Percentiles rank a stretch among this genome's conserved stretches.
phyloP scores from a whole-genome alignment of 2,113 vertebrate genomes.

The Pionites leucogaster region DNA sequence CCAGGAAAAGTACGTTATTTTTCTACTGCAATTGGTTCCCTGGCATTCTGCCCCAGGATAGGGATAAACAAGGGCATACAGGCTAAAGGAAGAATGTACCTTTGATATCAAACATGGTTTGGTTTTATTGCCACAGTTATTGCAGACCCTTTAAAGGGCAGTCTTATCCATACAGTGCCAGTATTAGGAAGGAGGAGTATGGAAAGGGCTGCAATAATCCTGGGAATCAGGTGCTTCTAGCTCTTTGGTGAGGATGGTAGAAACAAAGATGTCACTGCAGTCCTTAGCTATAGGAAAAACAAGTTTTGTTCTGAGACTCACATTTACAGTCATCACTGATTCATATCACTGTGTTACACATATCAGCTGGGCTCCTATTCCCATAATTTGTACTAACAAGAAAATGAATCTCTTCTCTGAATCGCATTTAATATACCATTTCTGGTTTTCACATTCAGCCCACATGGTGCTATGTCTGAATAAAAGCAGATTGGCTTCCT shows the following conservation, averaged over 20 bases:
- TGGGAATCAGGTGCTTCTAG: background rate
- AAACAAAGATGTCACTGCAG: background rate
- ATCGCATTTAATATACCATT: background rate
- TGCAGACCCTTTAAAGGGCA: background rate
- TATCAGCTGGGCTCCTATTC: background rate
- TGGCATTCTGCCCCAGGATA: background rate
- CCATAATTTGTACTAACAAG: constrained; percentile 25
- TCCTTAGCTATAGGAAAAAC: background rate
- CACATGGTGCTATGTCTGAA: constrained; percentile 39
- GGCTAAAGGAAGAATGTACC: background rate
- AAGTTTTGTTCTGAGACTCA: background rate
- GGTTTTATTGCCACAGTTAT: background rate
- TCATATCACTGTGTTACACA: background rate
- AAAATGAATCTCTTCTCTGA: constrained; percentile 6
- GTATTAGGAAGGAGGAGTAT: background rate
- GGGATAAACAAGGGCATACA: background rate
- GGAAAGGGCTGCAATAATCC: background rate
- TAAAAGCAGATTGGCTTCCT: constrained; percentile 57
- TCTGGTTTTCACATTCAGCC: constrained; percentile 39
- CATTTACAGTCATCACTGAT: background rate
- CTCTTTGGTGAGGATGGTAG: background rate
- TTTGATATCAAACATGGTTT: background rate
- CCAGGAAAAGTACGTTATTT: background rate
- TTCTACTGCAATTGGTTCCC: background rate
- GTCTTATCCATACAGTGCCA: background rate